Conservation (phyloP, 2,113 vertebrate genomes). For the Myocastor coypus region DNA sequence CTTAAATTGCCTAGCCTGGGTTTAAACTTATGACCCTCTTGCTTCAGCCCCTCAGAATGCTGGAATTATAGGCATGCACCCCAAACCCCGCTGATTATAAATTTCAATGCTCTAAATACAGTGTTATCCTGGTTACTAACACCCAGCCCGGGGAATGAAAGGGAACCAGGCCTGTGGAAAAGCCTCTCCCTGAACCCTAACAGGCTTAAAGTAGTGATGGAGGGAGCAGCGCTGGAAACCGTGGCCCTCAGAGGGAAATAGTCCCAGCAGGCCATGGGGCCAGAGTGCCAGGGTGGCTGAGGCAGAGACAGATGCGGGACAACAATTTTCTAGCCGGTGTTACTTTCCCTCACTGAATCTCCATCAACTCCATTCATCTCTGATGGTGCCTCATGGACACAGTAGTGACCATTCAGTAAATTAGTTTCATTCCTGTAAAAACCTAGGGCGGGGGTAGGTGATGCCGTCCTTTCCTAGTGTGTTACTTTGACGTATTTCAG, state of each 20-base stretch:
- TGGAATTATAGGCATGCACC: neutral
- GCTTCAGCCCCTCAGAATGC: neutral
- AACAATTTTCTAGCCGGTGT: neutral
- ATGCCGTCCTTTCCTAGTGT: neutral
- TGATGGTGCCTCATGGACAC: neutral
- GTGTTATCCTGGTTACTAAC: neutral
- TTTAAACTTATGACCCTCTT: neutral
- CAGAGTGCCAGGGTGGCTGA: neutral
- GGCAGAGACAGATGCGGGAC: neutral
- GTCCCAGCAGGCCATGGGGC: neutral
- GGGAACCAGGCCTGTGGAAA: neutral
- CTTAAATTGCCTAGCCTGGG: neutral
- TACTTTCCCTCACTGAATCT: neutral
- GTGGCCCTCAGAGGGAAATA: no score
- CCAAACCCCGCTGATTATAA: neutral
- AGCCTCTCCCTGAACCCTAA: neutral
- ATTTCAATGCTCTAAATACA: neutral
- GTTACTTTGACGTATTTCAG: conserved; percentile 33
- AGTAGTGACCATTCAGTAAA: neutral
- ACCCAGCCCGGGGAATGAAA: neutral
- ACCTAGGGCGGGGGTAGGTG: neutral
- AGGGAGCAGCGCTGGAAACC: neutral
- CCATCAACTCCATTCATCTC: neutral
- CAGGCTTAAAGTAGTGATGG: neutral
- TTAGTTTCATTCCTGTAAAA: neutral